Percentiles rank a stretch among this genome's conserved stretches.
phyloP scores from a whole-genome alignment of 2,797 vertebrate genomes.

The Peromyscus melanophrys region DNA sequence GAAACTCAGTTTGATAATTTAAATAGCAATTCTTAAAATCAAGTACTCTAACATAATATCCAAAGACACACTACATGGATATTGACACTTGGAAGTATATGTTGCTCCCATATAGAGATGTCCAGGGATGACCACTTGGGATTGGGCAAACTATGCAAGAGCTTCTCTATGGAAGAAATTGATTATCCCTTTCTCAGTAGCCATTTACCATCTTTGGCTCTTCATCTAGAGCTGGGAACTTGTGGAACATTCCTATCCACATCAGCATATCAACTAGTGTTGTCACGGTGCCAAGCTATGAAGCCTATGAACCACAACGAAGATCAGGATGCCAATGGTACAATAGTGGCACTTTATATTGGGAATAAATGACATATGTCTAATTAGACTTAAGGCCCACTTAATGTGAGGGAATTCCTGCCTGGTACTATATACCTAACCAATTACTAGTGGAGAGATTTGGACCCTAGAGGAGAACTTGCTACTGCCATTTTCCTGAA shows the following conservation, averaged over 20 bases:
- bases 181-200: background rate
- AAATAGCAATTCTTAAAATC: background rate
- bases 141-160: background rate
- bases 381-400: background rate
- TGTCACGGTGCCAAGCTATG: background rate
- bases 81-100: background rate
- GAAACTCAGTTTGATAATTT: background rate
- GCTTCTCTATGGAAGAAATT: background rate
- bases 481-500: background rate
- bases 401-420: background rate
- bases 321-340: background rate
- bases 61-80: background rate
- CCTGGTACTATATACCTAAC: background rate
- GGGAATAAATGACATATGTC: background rate
- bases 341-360: background rate
- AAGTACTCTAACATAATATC: background rate
- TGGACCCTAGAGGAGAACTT: too few species aligned
- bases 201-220: too few species aligned
- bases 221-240: background rate
- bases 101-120: background rate
- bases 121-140: background rate
- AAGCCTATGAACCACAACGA: background rate
- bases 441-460: background rate
- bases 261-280: background rate
- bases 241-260: background rate